Conservation (phyloP, 2,888 invertebrate genomes). For the Andrena bicolor region DNA sequence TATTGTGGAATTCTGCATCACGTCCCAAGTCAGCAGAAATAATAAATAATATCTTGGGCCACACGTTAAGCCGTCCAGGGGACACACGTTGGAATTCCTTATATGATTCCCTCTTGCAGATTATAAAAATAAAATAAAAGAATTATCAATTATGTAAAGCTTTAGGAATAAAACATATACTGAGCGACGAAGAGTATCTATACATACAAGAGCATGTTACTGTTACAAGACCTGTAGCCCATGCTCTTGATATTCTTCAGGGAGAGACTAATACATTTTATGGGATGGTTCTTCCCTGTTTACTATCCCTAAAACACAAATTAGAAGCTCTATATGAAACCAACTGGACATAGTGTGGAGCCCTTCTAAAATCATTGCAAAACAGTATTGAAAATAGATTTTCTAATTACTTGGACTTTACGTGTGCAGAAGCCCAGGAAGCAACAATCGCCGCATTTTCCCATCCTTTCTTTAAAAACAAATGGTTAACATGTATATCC, state of each 20-base stretch:
- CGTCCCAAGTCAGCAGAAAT: not conserved
- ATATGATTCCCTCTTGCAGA: not conserved
- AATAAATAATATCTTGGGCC: not conserved
- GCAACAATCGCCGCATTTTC: not conserved
- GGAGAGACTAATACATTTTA: not conserved
- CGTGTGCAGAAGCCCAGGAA: not conserved
- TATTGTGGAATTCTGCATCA: not conserved
- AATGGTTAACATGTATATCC: too few species aligned
- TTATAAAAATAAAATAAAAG: not conserved
- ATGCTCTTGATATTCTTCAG: not conserved
- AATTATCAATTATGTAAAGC: not conserved
- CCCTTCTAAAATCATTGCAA: not conserved
- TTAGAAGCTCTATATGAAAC: not conserved
- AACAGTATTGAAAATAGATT: not conserved
- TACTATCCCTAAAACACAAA: not conserved
- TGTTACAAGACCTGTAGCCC: not conserved
- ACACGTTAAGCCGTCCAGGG: not conserved
- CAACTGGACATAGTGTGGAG: not conserved
- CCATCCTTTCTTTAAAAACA: not conserved
- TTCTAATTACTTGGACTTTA: not conserved
- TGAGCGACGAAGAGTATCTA: not conserved
- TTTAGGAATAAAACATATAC: not conserved
- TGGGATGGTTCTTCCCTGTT: not conserved
- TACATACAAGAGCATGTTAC: not conserved
- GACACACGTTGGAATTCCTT: conserved; percentile 6